Conservation (phyloP, 30 jellyfish, hydroid and myxozoan species). For the Aurelia aurita complex sp. Pacific region DNA sequence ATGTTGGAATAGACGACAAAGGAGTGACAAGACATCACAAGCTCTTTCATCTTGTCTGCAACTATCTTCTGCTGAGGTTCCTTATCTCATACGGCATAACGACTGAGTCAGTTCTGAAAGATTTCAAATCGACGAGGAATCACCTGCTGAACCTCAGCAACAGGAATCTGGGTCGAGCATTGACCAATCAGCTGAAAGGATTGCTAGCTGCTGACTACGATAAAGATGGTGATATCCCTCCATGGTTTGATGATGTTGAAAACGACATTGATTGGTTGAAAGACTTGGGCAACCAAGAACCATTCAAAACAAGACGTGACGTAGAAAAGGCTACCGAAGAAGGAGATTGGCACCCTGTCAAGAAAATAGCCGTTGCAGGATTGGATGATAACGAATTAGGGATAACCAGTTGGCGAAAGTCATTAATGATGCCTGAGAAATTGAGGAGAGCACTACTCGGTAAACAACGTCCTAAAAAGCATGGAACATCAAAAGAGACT, state of each 20-base stretch:
- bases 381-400: conserved; percentile 2
- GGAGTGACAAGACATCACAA: conserved; percentile 64
- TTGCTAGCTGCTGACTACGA: conserved; percentile 55
- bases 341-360: too few species aligned
- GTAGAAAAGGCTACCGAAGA: not conserved
- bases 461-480: too few species aligned
- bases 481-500: too few species aligned
- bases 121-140: conserved; percentile 48
- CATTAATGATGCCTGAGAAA: too few species aligned
- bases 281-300: conserved; percentile 15
- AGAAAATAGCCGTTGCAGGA: too few species aligned
- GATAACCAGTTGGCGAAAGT: not conserved
- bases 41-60: conserved; percentile 64
- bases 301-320: not conserved
- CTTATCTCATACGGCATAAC: conserved; percentile 68
- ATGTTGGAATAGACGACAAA: conserved; percentile 58
- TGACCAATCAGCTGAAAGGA: conserved; percentile 63
- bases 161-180: conserved; percentile 46
- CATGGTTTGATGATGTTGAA: conserved; percentile 63
- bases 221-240: conserved; percentile 31
- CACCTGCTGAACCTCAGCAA: conserved; percentile 57
- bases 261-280: conserved; percentile 58
- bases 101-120: conserved; percentile 55
- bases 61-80: conserved; percentile 47
- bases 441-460: too few species aligned